These are phyloP conservation scores for Nyctibius bracteatus DNA, from an alignment of 2,113 vertebrate genomes.

Conservation along the genomic window DNA sequence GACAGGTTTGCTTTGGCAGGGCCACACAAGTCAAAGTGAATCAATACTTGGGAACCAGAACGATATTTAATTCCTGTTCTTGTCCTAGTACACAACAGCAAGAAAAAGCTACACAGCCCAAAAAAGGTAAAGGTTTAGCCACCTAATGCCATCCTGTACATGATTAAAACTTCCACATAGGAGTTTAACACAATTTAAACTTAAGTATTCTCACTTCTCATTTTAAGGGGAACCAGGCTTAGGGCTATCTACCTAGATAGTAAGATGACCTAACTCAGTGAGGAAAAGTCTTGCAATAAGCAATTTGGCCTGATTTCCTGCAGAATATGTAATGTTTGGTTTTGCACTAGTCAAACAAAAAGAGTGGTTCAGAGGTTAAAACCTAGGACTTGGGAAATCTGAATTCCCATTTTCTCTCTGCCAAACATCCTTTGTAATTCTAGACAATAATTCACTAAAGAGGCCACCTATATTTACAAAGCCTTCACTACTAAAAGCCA, in stretches of 20 bases:
- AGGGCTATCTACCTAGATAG: not conserved
- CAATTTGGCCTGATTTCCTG: not conserved
- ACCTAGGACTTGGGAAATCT: not conserved
- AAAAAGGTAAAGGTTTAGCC: not conserved
- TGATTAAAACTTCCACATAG: not conserved
- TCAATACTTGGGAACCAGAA: not conserved
- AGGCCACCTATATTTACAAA: not conserved
- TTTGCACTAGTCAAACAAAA: not conserved
- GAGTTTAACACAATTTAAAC: not conserved
- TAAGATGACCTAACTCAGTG: not conserved
- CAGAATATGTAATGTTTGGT: not conserved
- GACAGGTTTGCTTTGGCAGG: not conserved
- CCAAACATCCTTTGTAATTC: not conserved
- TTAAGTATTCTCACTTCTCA: not conserved
- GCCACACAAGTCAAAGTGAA: not conserved
- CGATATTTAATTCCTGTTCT: not conserved
- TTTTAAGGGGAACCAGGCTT: not conserved
- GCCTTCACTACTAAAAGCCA: not conserved
- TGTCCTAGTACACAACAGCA: not conserved
- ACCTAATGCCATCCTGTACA: not conserved
- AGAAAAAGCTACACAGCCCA: not conserved
- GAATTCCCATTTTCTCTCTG: not conserved
- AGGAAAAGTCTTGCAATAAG: not conserved
- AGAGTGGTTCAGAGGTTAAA: not conserved
- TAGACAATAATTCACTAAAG: not conserved